phyloP scores from a whole-genome alignment of 2,888 invertebrate genomes.

The Ecdyonurus torrentis region DNA sequence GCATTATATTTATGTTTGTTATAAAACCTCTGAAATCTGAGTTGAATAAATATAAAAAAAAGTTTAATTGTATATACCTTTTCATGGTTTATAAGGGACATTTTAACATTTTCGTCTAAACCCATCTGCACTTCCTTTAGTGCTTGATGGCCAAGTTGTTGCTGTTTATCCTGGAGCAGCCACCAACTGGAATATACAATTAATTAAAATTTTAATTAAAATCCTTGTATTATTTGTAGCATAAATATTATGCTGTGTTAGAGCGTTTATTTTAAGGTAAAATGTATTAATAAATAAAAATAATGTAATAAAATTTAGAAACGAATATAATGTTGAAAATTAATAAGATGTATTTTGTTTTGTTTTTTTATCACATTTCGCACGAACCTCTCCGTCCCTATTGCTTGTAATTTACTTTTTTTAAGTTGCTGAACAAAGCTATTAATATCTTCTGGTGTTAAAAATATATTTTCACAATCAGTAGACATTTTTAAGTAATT shows the following conservation, averaged over 20 bases:
- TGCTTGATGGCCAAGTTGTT: conserved; percentile 78
- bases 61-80: conserved; percentile 35
- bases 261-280: no score
- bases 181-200: conserved; percentile 54
- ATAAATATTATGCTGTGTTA: no score
- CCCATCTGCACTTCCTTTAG: conserved; percentile 59
- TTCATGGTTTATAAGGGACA: conserved; percentile 53
- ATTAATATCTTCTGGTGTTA: conserved; percentile 41
- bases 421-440: conserved; percentile 54
- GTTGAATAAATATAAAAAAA: conserved; percentile 5
- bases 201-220: no score
- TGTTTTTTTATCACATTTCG: background rate
- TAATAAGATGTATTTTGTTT: no score
- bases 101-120: conserved; percentile 72
- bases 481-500: background rate
- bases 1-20: no score
- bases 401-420: conserved; percentile 41
- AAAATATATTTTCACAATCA: background rate
- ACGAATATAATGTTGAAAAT: no score
- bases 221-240: no score
- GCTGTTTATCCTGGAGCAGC: conserved; percentile 62
- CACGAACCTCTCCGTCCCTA: conserved; percentile 43
- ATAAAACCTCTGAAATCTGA: no score
- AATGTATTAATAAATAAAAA: no score
- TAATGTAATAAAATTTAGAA: no score